Percentiles rank a stretch among this genome's conserved stretches.
These are phyloP conservation scores for Machaerirhynchus nigripectus DNA, from an alignment of 2,113 vertebrate genomes.

Conservation along the genomic window DNA sequence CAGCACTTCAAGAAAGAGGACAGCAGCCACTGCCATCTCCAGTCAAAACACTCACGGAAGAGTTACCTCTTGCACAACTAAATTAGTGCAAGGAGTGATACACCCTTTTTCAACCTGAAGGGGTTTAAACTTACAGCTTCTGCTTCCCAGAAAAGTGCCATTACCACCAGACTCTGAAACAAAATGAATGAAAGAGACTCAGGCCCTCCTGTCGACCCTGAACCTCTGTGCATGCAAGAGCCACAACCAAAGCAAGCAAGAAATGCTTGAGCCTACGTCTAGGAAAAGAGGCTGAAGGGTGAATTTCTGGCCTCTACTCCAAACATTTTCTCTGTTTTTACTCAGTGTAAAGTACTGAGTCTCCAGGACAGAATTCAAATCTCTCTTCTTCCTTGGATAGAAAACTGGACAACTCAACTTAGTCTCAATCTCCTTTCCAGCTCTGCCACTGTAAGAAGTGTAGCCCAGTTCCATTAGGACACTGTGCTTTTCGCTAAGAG, in stretches of 20 bases:
- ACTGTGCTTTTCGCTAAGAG: background rate
- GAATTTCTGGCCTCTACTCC: background rate
- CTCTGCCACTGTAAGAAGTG: background rate
- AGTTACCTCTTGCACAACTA: background rate
- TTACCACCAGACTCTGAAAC: background rate
- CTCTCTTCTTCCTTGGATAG: background rate
- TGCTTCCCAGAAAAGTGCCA: background rate
- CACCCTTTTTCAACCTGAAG: background rate
- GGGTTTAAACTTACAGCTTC: background rate
- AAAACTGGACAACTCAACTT: background rate
- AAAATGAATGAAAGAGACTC: background rate
- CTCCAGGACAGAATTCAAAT: background rate
- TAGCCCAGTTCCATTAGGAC: background rate
- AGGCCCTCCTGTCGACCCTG: background rate
- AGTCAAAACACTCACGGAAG: background rate
- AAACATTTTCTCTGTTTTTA: background rate
- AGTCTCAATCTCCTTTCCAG: background rate
- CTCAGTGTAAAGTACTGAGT: background rate
- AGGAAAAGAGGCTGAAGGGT: background rate
- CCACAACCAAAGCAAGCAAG: background rate
- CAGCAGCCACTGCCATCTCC: background rate
- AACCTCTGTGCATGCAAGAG: background rate
- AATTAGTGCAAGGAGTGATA: background rate
- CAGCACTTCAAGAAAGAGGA: background rate
- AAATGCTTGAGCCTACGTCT: background rate